Evolutionary conservation across 2,113 vertebrate species (phyloP), one percentile per base, ranked within the genome.

Genomic region (Archocentrus centrarchus): DNA sequence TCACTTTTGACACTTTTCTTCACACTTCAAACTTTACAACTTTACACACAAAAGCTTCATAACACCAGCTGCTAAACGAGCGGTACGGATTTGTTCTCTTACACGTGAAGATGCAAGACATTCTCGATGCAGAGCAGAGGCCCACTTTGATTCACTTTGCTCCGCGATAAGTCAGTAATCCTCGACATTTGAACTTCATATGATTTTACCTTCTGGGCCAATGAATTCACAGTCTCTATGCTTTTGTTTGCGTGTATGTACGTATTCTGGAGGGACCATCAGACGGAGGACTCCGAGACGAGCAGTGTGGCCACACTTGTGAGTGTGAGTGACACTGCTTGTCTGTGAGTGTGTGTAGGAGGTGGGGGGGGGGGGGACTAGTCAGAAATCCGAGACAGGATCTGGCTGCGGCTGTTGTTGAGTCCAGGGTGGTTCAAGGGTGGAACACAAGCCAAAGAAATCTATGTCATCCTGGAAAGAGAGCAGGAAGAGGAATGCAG

Each of bases 391-490:
- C 86, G 90, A 93, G 89, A 84, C 14, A 53, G 91, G 86, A 92
- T 95, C 93, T 82, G 93, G 83, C 77, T 57, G 76, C 8, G 77
- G 85, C 86, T 86, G 89, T 88, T 88, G 88, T 91, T 47, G 76
- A 89, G 88, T 94, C 89, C 93, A 76, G 89, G 90, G 83, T 81
- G 86, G 84, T 91, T 93, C 88, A 91, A 87, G 78, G 90, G 84
- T 90, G 92, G 85, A 91, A 91, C 89, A 77, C 41, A 57, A 85
- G 90, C 83, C 90, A 91, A 89, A 93, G 84, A 92, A 91, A 93
- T 85, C 85, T 81, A 87, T 88, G 88, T 96, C 93, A 95, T 93
- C 94, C 95, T 95, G 93, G 79, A 82, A 77, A 81, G 60, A 91
- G 89, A 91, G 85, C 80, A 88, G 75, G 82, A 88, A 91, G 84